phyloP scores from a whole-genome alignment of 2,797 vertebrate species.

The Silurus lanzhouensis region DNA sequence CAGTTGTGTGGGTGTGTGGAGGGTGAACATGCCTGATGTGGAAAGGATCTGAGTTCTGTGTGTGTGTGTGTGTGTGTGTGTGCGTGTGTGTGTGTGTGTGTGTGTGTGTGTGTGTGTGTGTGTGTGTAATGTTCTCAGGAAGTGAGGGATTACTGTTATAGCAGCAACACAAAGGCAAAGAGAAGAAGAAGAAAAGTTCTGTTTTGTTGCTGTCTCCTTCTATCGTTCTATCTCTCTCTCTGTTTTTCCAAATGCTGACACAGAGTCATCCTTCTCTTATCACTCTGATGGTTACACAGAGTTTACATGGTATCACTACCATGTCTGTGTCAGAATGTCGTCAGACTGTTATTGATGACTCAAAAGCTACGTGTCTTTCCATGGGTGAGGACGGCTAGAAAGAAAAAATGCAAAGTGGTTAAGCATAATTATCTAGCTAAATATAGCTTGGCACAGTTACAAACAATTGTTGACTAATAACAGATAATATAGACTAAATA shows the following conservation, averaged over 20 bases:
- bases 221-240: not conserved
- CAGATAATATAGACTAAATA: not conserved
- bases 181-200: constrained; percentile 9
- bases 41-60: not conserved
- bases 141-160: constrained; percentile 47
- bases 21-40: constrained; percentile 16
- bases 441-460: too few relatives aligned
- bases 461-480: too few relatives aligned
- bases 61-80: not conserved
- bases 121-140: constrained; percentile 48
- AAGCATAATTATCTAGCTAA: too few relatives aligned
- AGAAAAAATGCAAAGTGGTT: too few relatives aligned
- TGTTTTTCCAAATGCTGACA: not conserved
- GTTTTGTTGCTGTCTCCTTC: not conserved
- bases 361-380: too few relatives aligned
- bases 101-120: not conserved
- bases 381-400: too few relatives aligned
- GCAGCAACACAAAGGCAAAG: constrained; percentile 21
- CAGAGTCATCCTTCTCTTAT: too few relatives aligned
- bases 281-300: not conserved
- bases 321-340: not conserved
- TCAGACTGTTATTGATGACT: not conserved
- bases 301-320: not conserved
- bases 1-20: not conserved
- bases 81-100: not conserved